Evolutionary conservation across 2,797 vertebrate species (phyloP).

Genomic region (Sebastes matsubarae): DNA sequence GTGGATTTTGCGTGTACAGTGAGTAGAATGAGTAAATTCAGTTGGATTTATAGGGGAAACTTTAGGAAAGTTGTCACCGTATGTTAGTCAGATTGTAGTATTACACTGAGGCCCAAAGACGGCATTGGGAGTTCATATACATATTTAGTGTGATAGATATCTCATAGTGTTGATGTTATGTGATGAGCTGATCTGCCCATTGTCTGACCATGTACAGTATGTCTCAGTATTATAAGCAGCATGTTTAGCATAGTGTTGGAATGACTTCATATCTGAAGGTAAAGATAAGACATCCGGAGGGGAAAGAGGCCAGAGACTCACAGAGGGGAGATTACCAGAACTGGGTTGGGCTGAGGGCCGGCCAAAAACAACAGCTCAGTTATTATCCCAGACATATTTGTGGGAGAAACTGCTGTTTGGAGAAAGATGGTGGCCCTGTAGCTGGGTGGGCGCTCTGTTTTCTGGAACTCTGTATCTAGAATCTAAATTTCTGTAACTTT

Average conservation of each 20-base stretch:
- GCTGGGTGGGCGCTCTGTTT: not conserved
- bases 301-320: constrained; percentile 35
- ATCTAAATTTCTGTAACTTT: not conserved
- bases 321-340: constrained; percentile 45
- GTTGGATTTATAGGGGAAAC: not conserved
- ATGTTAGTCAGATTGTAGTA: not conserved
- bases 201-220: constrained; percentile 1
- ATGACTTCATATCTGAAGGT: constrained; percentile 45
- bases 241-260: constrained; percentile 2
- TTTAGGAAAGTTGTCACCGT: not conserved
- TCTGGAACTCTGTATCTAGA: not conserved
- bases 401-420: constrained; percentile 18
- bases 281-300: constrained; percentile 56
- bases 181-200: not conserved
- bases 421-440: not conserved
- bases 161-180: not conserved
- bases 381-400: constrained; percentile 47
- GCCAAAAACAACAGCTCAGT: constrained; percentile 62
- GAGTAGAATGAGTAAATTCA: not conserved
- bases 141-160: not conserved
- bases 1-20: not conserved
- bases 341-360: constrained; percentile 13
- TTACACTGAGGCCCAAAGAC: not conserved
- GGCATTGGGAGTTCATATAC: not conserved
- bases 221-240: not conserved